Evolutionary conservation across 1,140 invertebrate species (phyloP).

Genomic region (Uloborus diversus): DNA sequence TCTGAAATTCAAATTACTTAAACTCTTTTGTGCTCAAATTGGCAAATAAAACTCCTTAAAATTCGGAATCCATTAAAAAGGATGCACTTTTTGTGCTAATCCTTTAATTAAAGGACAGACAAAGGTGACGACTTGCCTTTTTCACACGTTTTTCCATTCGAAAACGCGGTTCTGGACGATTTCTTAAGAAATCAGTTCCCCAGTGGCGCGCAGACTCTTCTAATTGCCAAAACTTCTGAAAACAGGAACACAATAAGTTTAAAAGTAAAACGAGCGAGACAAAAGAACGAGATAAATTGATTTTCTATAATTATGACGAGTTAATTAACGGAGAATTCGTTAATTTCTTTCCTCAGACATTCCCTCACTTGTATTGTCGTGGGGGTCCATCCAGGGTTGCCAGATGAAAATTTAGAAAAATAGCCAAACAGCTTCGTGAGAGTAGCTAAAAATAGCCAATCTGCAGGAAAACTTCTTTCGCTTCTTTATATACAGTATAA

Average conservation of each 20-base stretch:
- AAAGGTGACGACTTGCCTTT: not conserved
- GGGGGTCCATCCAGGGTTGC: too few species aligned
- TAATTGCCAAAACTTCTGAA: not conserved
- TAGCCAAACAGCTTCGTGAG: too few species aligned
- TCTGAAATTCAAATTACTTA: too few species aligned
- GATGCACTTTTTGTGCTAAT: not conserved
- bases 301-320: slow-evolving; percentile 57
- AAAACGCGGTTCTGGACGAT: not conserved
- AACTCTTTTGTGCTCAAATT: too few species aligned
- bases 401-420: too few species aligned
- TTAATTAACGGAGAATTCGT: slow-evolving; percentile 56
- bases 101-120: not conserved
- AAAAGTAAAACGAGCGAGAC: not conserved
- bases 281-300: slow-evolving; percentile 51
- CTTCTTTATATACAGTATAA: too few species aligned
- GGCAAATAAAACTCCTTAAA: too few species aligned
- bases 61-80: not conserved
- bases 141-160: not conserved
- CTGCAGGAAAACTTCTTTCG: too few species aligned
- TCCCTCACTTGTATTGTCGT: too few species aligned
- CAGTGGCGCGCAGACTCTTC: not conserved
- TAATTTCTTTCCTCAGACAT: slow-evolving; percentile 48
- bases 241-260: not conserved
- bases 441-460: too few species aligned
- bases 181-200: not conserved